Percentiles rank a stretch among this genome's conserved stretches.
phyloP scores from a whole-genome alignment of 2,888 invertebrate genomes.

The Cyrtodaria siliqua region DNA sequence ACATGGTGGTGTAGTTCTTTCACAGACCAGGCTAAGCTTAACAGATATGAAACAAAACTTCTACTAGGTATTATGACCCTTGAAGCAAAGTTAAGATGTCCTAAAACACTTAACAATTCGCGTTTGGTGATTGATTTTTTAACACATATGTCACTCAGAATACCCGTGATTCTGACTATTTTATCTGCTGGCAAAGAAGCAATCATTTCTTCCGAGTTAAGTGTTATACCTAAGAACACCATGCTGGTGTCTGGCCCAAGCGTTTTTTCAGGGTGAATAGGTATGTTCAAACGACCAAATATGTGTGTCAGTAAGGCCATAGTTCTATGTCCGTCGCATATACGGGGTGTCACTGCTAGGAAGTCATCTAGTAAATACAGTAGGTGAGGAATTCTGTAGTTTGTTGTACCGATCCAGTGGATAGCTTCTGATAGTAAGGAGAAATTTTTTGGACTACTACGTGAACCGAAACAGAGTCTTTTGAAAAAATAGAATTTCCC shows the following conservation, averaged over 20 bases:
- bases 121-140: too few species aligned
- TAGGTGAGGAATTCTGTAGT: conserved; percentile 38
- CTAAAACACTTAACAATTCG: too few species aligned
- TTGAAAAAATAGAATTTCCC: conserved; percentile 24
- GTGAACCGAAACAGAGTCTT: conserved; percentile 40
- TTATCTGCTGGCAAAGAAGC: neutral
- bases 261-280: conserved; percentile 43
- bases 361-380: conserved; percentile 58
- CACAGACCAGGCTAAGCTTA: too few species aligned
- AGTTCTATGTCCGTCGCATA: conserved; percentile 34
- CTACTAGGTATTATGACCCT: too few species aligned
- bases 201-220: conserved; percentile 52
- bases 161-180: conserved; percentile 21
- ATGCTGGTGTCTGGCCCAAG: conserved; percentile 36
- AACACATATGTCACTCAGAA: too few species aligned
- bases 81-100: too few species aligned
- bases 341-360: conserved; percentile 29
- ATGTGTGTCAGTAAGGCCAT: conserved; percentile 47
- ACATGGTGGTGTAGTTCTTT: too few species aligned
- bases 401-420: conserved; percentile 48
- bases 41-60: too few species aligned
- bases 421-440: conserved; percentile 40
- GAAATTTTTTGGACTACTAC: conserved; percentile 51
- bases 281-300: conserved; percentile 47
- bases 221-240: conserved; percentile 54